Evolutionary conservation across 2,888 invertebrate species (phyloP).

Genomic region (Dastarcus helophoroides): DNA sequence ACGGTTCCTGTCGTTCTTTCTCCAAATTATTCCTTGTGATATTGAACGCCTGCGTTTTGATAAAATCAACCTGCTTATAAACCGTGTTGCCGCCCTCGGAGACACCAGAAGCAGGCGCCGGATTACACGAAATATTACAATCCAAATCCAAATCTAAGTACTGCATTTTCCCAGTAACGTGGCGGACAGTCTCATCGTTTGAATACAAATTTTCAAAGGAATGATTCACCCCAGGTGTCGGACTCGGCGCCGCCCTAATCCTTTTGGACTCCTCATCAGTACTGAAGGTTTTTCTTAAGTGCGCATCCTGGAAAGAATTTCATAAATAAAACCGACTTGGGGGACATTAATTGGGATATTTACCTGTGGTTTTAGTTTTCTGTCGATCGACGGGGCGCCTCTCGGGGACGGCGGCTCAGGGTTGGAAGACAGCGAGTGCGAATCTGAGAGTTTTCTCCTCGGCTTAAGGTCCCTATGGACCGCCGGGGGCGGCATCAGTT

Average conservation of each 20-base stretch:
- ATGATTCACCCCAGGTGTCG: constrained; percentile 34
- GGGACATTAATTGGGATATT: constrained; percentile 3
- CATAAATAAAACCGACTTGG: neutral
- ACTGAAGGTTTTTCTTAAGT: constrained; percentile 32
- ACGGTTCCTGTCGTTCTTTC: constrained; percentile 44
- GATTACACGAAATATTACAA: constrained; percentile 18
- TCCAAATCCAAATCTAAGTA: constrained; percentile 81
- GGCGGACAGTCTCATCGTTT: constrained; percentile 5
- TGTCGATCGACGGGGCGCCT: constrained; percentile 47
- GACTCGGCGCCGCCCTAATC: constrained; percentile 43
- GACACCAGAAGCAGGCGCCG: constrained; percentile 23
- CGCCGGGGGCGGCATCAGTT: constrained; percentile 50
- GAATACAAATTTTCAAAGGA: constrained; percentile 30
- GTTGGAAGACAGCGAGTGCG: constrained; percentile 33
- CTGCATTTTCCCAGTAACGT: constrained; percentile 42
- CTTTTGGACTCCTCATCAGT: constrained; percentile 29
- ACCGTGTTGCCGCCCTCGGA: constrained; percentile 41
- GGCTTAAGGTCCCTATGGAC: constrained; percentile 78
- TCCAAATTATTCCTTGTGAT: constrained; percentile 72
- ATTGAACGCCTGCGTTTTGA: constrained; percentile 88
- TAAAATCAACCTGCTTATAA: constrained; percentile 88
- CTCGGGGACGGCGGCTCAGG: constrained; percentile 34
- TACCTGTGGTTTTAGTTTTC: constrained; percentile 51
- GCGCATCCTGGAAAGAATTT: constrained; percentile 19
- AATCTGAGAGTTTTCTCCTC: constrained; percentile 42